These are phyloP conservation scores for Phainopepla nitens DNA, from an alignment of 2,113 vertebrate genomes.

Conservation along the genomic window DNA sequence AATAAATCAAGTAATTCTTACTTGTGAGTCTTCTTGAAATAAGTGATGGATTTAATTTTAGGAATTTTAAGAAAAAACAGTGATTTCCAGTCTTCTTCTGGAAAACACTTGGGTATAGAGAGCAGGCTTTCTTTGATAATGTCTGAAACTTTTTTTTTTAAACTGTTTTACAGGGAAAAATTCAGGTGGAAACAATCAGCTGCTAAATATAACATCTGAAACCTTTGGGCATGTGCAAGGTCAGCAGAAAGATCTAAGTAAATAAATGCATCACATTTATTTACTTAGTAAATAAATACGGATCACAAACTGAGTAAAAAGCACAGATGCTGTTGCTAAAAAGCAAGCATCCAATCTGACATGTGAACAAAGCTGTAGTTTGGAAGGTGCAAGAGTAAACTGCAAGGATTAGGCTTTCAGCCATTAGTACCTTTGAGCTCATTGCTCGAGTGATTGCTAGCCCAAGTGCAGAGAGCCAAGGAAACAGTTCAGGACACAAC, in stretches of 20 bases:
- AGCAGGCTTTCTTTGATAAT: not conserved
- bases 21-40: not conserved
- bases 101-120: not conserved
- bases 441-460: not conserved
- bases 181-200: not conserved
- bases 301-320: not conserved
- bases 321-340: not conserved
- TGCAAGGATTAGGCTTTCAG: not conserved
- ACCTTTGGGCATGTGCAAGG: not conserved
- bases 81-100: not conserved
- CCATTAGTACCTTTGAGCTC: not conserved
- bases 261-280: too few relatives aligned
- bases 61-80: not conserved
- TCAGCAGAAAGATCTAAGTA: not conserved
- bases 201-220: not conserved
- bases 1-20: not conserved
- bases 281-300: too few relatives aligned
- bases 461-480: not conserved
- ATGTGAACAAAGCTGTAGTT: not conserved
- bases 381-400: not conserved
- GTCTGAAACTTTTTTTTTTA: not conserved
- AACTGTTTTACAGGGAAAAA: not conserved
- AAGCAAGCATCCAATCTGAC: fast-evolving
- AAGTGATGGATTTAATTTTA: not conserved
- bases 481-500: not conserved